phyloP scores from a whole-genome alignment of 1,140 invertebrate genomes.

The Diachasmimorpha longicaudata region DNA sequence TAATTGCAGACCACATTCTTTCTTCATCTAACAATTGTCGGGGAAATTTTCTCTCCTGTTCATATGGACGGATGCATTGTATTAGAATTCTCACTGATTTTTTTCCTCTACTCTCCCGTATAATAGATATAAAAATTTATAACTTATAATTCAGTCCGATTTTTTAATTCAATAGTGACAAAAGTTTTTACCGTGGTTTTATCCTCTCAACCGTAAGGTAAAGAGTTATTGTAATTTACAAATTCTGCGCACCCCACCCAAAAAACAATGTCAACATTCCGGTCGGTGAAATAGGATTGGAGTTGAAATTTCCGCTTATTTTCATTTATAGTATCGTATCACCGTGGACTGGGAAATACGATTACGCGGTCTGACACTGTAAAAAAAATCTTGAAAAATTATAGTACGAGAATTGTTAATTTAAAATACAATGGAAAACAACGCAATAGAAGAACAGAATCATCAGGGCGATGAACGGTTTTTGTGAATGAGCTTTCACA shows the following conservation, averaged over 20 bases:
- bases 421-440: not conserved
- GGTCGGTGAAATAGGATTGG: not conserved
- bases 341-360: not conserved
- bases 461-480: not conserved
- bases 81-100: too few species aligned
- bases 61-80: too few species aligned
- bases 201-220: too few species aligned
- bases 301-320: not conserved
- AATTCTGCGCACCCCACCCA: not conserved
- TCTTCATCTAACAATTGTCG: not conserved
- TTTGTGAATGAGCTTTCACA: not conserved
- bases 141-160: too few species aligned
- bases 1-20: not conserved
- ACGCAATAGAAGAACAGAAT: not conserved
- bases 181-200: too few species aligned
- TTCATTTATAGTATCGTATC: not conserved
- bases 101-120: too few species aligned
- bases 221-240: too few species aligned
- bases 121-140: too few species aligned
- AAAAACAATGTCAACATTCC: not conserved
- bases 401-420: not conserved
- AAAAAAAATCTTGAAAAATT: not conserved
- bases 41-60: too few species aligned
- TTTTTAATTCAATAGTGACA: too few species aligned
- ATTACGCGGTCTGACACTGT: not conserved